Evolutionary conservation across 2,113 vertebrate genomes (phyloP), one percentile per base, ranked within the genome.

Genomic region (Ceuthmochares aereus): DNA sequence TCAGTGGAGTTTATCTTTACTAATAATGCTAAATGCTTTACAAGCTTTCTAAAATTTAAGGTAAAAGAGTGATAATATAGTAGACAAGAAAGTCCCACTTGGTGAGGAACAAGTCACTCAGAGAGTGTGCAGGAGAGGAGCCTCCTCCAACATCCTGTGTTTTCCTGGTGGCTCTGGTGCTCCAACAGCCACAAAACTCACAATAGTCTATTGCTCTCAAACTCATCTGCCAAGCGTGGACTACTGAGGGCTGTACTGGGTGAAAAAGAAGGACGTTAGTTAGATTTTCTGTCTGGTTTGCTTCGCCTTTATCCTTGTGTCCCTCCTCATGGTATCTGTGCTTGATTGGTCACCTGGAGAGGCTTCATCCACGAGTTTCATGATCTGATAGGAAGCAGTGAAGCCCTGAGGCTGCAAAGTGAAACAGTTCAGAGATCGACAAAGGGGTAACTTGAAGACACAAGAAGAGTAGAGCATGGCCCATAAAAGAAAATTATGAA

Each of bases 1-100:
- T 56, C 67, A 56, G 78, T 63, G 87, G 90, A 90, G 68, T 83
- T 93, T 79, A 26, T 73, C 89, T 95, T 96, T 81, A 69, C 40
- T 85, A 78, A 78, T 70, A 81, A 72, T 49, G 64, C 68, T 72
- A 55, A 94, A 90, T 52, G 37, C 60, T 86, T 96, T 84, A 64
- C 84, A 78, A 67, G 13, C 32, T 80, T 83, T 59, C 87, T 93
- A 80, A 84, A 74, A 59, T 21, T 60, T 59, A 23, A 58, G 52
- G 25, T 7, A n/a, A 43, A 54, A 37, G 29, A 67, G 14, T 43
- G 69, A n/a, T 21, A 54, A 74, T 58, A 42, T 12, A 19, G 36
- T 42, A 87, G 82, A 84, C 12, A 51, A 89, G 84, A 40, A 69
- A 62, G 17, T 3, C 9, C 29, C 12, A 2, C 2, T 25, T 3